A percentile compares a stretch with the other conserved stretches of the same genome.
Evolutionary conservation across 2,797 vertebrate species (phyloP).

Genomic region (Streptopelia turtur): DNA sequence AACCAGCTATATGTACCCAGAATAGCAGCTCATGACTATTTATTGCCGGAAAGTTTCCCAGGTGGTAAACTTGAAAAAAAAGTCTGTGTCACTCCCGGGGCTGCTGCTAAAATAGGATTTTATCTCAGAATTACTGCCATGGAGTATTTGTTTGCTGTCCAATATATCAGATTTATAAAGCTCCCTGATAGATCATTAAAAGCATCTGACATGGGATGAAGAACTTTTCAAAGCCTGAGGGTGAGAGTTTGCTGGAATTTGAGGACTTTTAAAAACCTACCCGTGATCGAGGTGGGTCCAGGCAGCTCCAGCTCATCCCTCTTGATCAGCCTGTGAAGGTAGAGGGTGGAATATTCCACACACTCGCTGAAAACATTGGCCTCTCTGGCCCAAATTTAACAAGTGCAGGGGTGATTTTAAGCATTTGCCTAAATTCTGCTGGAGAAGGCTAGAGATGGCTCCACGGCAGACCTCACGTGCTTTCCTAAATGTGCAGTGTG

Average conservation of each 20-base stretch:
- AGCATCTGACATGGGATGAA: not conserved
- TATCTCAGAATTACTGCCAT: not conserved
- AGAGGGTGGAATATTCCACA: not conserved
- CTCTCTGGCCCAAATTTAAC: not conserved
- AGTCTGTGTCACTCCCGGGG: not conserved
- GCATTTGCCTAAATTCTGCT: not conserved
- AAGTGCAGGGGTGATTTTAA: not conserved
- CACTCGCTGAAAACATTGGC: rapidly evolving
- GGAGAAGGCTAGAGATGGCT: not conserved
- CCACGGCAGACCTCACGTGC: not conserved
- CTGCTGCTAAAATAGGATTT: not conserved
- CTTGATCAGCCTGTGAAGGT: not conserved
- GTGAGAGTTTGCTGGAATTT: not conserved
- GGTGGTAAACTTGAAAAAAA: not conserved
- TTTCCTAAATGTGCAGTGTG: rapidly evolving
- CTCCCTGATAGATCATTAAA: not conserved
- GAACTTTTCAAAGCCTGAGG: not conserved
- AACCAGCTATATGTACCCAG: not conserved
- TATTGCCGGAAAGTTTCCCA: not conserved
- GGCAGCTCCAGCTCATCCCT: not conserved
- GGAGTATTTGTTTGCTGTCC: not conserved
- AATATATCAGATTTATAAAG: not conserved
- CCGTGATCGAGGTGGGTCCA: rapidly evolving
- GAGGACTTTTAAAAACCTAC: not conserved
- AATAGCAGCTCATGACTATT: slow-evolving; percentile 3